A percentile compares a stretch with the other conserved stretches of the same genome.
Evolutionary conservation across 2,113 vertebrate genomes (phyloP).

Genomic region (Camelus bactrianus): DNA sequence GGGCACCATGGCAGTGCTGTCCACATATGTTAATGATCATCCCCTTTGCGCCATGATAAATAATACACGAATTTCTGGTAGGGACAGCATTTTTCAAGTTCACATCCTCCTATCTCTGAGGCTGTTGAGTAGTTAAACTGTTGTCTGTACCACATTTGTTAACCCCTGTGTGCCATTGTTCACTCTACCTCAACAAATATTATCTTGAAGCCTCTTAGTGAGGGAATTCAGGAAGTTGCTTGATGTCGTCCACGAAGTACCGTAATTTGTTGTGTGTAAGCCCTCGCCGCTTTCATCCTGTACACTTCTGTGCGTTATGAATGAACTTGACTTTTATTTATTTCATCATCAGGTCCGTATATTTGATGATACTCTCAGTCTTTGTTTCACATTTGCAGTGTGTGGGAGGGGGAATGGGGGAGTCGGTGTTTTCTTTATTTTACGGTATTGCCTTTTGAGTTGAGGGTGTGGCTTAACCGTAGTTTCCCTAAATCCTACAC

Average conservation of each 20-base stretch:
- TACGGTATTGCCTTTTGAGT: background rate
- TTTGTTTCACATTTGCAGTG: background rate
- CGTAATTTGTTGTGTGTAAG: background rate
- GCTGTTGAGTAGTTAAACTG: background rate
- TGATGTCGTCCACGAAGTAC: background rate
- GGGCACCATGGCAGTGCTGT: background rate
- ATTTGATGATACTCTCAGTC: background rate
- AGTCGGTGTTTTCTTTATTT: background rate
- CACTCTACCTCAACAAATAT: background rate
- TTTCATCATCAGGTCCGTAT: background rate
- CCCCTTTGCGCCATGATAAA: background rate
- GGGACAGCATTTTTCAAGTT: background rate
- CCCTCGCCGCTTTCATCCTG: background rate
- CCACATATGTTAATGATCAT: background rate
- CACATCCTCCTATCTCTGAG: background rate
- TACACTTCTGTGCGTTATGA: background rate
- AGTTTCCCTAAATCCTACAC: background rate
- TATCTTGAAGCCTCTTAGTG: background rate
- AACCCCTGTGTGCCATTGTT: background rate
- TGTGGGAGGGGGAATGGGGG: background rate
- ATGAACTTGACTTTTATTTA: background rate
- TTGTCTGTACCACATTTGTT: background rate
- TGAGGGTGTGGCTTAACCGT: background rate
- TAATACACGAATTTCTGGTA: background rate
- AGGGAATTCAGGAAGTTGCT: background rate